phyloP scores from a whole-genome alignment of 2,797 vertebrate species.

The Zenarchopterus dispar region DNA sequence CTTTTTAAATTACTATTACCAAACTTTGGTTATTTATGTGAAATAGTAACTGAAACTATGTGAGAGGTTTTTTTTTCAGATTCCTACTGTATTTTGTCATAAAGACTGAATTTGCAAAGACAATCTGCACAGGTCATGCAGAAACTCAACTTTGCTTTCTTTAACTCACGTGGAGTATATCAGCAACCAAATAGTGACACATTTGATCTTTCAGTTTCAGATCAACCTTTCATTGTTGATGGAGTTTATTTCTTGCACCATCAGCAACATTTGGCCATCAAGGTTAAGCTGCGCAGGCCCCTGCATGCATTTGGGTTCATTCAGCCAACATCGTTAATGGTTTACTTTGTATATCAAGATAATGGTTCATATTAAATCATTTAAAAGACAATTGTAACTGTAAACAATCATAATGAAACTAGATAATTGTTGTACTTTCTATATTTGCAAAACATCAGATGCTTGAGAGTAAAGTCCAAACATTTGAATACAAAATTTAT shows the following conservation, averaged over 20 bases:
- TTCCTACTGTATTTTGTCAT: not conserved
- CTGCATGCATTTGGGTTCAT: not conserved
- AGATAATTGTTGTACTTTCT: not conserved
- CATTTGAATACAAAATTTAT: not conserved
- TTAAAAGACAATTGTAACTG: not conserved
- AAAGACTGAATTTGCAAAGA: not conserved
- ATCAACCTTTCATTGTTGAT: conserved; percentile 5
- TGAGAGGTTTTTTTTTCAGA: not conserved
- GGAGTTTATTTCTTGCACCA: conserved; percentile 7
- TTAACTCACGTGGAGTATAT: not conserved
- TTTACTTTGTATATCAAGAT: conserved; percentile 1
- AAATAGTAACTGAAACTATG: too few species aligned
- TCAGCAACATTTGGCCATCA: not conserved
- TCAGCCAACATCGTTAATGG: not conserved
- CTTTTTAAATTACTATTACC: too few species aligned
- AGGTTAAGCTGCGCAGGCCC: not conserved
- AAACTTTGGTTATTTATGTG: too few species aligned
- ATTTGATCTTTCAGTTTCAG: not conserved
- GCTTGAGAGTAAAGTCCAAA: too few species aligned
- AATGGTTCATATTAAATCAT: not conserved
- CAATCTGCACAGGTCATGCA: not conserved
- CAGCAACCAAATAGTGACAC: not conserved
- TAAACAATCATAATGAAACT: conserved; percentile 32
- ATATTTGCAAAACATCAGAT: not conserved
- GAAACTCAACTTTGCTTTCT: not conserved